Evolutionary conservation across 2,888 invertebrate genomes (phyloP).

Genomic region (Sphecodes monilicornis): DNA sequence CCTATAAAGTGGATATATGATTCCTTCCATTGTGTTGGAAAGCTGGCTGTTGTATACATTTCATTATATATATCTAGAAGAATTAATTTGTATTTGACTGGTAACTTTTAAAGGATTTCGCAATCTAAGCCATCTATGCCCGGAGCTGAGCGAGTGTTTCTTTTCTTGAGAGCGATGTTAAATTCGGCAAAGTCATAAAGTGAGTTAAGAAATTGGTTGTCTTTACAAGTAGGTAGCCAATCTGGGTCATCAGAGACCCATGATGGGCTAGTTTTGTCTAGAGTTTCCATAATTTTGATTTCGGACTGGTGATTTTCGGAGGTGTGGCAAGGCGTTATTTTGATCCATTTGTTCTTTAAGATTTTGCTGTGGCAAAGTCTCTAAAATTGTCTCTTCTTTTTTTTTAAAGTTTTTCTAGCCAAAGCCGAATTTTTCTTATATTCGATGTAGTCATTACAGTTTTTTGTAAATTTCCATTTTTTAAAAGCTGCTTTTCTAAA

Average conservation of each 20-base stretch:
- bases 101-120: not conserved
- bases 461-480: slow-evolving; percentile 17
- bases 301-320: no score
- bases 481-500: not conserved
- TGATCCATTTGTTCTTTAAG: slow-evolving; percentile 14
- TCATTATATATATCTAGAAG: not conserved
- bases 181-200: not conserved
- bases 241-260: not conserved
- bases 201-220: not conserved
- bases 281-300: not conserved
- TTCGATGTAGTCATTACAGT: not conserved
- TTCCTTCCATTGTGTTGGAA: no score
- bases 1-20: no score
- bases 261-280: slow-evolving; percentile 4
- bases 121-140: slow-evolving; percentile 22
- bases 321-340: not conserved
- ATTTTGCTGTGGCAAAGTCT: slow-evolving; percentile 2
- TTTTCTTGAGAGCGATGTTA: not conserved
- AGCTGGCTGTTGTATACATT: no score
- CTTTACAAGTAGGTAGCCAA: no score
- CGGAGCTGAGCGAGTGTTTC: not conserved
- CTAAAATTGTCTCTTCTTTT: not conserved
- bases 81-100: slow-evolving; percentile 11
- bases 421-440: not conserved
- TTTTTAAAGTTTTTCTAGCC: slow-evolving; percentile 5